These are phyloP conservation scores for Cephalopachus bancanus DNA, from an alignment of 2,797 vertebrate species.

Conservation along the genomic window DNA sequence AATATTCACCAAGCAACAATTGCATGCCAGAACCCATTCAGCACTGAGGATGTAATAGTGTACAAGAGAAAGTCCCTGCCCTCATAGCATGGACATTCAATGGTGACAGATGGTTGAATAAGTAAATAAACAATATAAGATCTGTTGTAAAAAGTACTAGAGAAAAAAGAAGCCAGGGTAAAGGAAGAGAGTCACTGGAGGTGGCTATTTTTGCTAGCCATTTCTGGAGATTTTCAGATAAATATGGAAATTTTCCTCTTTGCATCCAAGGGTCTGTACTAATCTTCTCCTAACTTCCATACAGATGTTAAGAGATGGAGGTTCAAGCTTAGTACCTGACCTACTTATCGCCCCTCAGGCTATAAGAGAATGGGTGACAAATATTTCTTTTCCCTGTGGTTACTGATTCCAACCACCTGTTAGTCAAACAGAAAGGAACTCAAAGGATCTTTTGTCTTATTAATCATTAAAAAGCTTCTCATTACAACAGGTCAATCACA, in stretches of 20 bases:
- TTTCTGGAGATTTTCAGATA: background rate
- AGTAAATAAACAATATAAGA: background rate
- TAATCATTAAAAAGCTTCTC: conserved; percentile 22
- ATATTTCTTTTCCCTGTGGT: background rate
- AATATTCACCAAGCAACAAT: conserved; percentile 1
- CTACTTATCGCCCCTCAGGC: background rate
- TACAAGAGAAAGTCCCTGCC: background rate
- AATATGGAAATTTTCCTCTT: background rate
- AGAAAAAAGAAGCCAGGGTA: background rate
- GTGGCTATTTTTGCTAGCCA: background rate
- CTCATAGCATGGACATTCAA: background rate
- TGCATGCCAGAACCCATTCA: background rate
- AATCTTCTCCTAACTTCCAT: background rate
- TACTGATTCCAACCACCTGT: conserved; percentile 34
- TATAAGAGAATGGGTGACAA: background rate
- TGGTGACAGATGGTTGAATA: background rate
- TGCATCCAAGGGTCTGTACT: background rate
- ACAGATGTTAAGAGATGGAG: background rate
- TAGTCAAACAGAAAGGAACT: conserved; percentile 53
- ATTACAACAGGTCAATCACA: background rate
- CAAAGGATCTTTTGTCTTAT: conserved; percentile 17
- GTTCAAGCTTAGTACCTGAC: background rate
- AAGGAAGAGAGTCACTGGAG: background rate
- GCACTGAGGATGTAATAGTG: background rate
- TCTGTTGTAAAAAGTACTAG: background rate